A percentile compares a stretch with the other conserved stretches of the same genome.
Conservation (phyloP, 2,888 invertebrate genomes). For the Coremacera marginata region DNA sequence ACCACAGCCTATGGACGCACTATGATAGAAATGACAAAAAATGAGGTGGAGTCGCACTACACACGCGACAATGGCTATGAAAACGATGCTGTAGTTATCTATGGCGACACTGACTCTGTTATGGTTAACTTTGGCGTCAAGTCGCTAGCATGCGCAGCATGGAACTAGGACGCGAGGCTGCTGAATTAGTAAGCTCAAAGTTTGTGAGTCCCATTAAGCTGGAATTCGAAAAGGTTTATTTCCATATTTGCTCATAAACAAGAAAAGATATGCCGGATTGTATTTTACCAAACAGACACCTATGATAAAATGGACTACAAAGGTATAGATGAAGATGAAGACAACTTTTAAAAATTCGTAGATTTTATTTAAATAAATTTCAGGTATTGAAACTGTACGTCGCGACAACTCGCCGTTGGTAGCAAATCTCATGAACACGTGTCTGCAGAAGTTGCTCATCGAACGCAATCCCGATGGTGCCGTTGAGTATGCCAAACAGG, state of each 20-base stretch:
- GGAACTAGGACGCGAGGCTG: constrained; percentile 94
- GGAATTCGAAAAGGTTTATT: constrained; percentile 99
- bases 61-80: constrained; percentile 88
- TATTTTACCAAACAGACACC: constrained; percentile 93
- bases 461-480: constrained; percentile 95
- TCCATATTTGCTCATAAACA: constrained; percentile 97
- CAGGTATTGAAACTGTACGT: constrained; percentile 92
- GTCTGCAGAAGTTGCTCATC: constrained; percentile 94
- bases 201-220: constrained; percentile 97
- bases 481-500: constrained; percentile 84
- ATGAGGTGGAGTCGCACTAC: constrained; percentile 91
- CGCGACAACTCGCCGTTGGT: constrained; percentile 98
- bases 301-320: constrained; percentile 99
- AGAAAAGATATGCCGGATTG: constrained; percentile 97
- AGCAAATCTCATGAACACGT: constrained; percentile 96
- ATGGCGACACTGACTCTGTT: constrained; percentile 99
- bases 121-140: constrained; percentile 99
- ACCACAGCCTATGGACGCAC: constrained; percentile 69
- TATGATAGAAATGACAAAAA: constrained; percentile 80
- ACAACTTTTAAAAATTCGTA: not conserved
- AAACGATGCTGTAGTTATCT: constrained; percentile 93
- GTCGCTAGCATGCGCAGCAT: constrained; percentile 88
- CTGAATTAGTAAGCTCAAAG: constrained; percentile 88
- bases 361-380: not conserved
- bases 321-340: constrained; percentile 72